These are phyloP conservation scores for Geophilus truncorum DNA, from an alignment of 2,888 invertebrate species.

Conservation along the genomic window DNA sequence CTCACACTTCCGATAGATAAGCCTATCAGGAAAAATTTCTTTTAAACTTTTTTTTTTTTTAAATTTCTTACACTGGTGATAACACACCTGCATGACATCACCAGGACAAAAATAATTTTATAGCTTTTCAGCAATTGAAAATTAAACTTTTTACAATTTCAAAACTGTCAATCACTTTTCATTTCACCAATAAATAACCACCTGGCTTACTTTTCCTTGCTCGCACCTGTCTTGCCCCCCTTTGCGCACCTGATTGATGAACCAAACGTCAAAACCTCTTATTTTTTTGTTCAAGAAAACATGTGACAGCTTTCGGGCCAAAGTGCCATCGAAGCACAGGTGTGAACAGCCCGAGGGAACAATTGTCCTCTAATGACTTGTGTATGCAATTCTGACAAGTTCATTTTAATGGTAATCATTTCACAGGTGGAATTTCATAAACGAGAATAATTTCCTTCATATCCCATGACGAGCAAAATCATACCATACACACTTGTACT, in stretches of 20 bases:
- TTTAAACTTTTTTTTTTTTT: background rate
- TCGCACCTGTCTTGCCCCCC: background rate
- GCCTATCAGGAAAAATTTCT: background rate
- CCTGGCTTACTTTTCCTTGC: background rate
- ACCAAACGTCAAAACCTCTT: background rate
- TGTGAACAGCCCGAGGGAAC: background rate
- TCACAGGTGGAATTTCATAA: constrained; percentile 1
- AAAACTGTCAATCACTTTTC: background rate
- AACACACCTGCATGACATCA: background rate
- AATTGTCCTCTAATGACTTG: background rate
- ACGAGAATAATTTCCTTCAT: background rate
- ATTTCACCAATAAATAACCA: background rate
- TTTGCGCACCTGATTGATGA: constrained; percentile 10
- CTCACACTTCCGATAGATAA: background rate
- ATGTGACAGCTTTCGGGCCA: background rate
- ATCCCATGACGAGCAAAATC: background rate
- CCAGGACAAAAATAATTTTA: background rate
- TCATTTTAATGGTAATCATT: background rate
- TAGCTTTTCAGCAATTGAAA: background rate
- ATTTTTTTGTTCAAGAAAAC: background rate
- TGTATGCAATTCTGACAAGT: background rate
- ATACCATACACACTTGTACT: background rate
- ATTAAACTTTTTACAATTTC: background rate
- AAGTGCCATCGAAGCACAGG: background rate
- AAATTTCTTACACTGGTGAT: background rate